These are phyloP conservation scores for Falco naumanni DNA, from an alignment of 2,797 vertebrate genomes.

Conservation along the genomic window DNA sequence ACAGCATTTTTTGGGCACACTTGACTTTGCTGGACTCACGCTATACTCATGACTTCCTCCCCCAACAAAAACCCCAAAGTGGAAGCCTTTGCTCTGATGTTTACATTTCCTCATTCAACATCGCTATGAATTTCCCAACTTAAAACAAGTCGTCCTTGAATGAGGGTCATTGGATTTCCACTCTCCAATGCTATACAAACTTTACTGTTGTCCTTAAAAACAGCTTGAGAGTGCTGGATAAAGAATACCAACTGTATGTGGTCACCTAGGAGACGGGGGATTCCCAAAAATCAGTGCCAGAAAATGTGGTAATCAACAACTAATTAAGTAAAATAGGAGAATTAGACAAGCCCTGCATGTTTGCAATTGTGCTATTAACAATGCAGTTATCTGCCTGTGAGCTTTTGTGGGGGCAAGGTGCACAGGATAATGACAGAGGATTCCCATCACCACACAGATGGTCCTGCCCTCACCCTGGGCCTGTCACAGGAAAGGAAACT, in stretches of 20 bases:
- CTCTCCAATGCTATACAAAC: not conserved
- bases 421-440: not conserved
- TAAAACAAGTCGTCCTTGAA: not conserved
- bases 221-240: slow-evolving; percentile 32
- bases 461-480: not conserved
- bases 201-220: slow-evolving; percentile 41
- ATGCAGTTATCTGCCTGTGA: not conserved
- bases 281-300: slow-evolving; percentile 38
- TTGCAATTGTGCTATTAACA: not conserved
- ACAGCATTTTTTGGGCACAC: not conserved
- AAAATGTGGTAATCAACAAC: not conserved
- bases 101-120: not conserved
- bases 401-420: not conserved
- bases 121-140: not conserved
- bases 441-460: not conserved
- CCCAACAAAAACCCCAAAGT: not conserved
- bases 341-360: not conserved
- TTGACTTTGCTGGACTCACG: not conserved
- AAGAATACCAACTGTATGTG: slow-evolving; percentile 7
- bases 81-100: not conserved
- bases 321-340: not conserved
- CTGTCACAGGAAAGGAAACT: not conserved
- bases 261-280: slow-evolving; percentile 38
- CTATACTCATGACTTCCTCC: not conserved
- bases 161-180: not conserved